Conservation (phyloP, 2,888 invertebrate genomes). For the Drosophila prostipennis region DNA sequence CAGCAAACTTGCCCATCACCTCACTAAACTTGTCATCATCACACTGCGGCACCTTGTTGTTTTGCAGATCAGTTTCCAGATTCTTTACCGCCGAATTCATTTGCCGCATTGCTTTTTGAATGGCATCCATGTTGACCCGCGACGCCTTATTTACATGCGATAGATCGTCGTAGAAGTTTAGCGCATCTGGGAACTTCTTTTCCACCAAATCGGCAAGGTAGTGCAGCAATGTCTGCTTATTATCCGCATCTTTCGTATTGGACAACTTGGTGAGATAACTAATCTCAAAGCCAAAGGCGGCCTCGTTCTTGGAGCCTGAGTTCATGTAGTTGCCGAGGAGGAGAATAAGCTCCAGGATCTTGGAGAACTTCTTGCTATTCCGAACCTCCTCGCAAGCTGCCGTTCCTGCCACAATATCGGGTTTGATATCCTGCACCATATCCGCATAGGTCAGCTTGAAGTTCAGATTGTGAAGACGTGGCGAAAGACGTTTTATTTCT, state of each 20-base stretch:
- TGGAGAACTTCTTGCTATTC: constrained; percentile 94
- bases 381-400: constrained; percentile 98
- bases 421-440: constrained; percentile 86
- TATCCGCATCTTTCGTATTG: constrained; percentile 96
- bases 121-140: constrained; percentile 91
- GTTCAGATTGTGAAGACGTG: constrained; percentile 94
- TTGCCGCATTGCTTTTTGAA: constrained; percentile 91
- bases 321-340: constrained; percentile 98
- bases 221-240: constrained; percentile 96
- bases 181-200: constrained; percentile 93
- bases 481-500: constrained; percentile 93
- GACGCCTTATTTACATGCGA: constrained; percentile 96
- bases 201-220: constrained; percentile 95
- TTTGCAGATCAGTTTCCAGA: constrained; percentile 95
- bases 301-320: constrained; percentile 96
- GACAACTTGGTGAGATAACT: constrained; percentile 96
- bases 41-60: constrained; percentile 91
- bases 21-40: constrained; percentile 94
- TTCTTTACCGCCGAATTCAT: constrained; percentile 95
- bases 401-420: constrained; percentile 96
- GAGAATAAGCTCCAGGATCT: constrained; percentile 94
- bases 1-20: constrained; percentile 95
- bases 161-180: constrained; percentile 94
- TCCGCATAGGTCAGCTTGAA: constrained; percentile 95
- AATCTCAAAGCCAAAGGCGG: constrained; percentile 98